A percentile compares a stretch with the other conserved stretches of the same genome.
These are phyloP conservation scores for Axea sp. DNA, from an alignment of 2,888 invertebrate genomes.

Conservation along the genomic window DNA sequence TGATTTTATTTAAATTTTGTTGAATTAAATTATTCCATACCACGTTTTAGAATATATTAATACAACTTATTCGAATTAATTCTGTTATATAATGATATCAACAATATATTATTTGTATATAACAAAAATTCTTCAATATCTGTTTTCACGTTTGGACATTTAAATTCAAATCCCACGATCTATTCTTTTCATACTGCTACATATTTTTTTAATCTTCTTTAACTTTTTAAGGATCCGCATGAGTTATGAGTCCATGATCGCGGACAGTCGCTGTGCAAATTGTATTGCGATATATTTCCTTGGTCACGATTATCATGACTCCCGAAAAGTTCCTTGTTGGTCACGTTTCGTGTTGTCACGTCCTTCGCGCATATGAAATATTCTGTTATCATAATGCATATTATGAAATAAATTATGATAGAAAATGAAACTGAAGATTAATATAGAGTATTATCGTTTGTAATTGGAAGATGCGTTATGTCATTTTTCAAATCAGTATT, in stretches of 20 bases:
- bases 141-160: too few species aligned
- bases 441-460: not conserved
- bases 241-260: slow-evolving; percentile 31
- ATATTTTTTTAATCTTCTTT: too few species aligned
- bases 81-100: too few species aligned
- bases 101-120: too few species aligned
- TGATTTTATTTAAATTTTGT: too few species aligned
- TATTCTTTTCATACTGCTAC: too few species aligned
- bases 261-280: slow-evolving; percentile 28
- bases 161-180: too few species aligned
- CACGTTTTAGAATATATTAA: too few species aligned
- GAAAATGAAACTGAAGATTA: slow-evolving; percentile 19
- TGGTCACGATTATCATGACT: slow-evolving; percentile 51
- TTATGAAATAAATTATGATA: slow-evolving; percentile 12
- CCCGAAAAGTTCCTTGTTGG: slow-evolving; percentile 39
- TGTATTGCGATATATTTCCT: slow-evolving; percentile 44
- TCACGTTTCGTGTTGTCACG: slow-evolving; percentile 47
- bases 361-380: slow-evolving; percentile 36
- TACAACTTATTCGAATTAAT: too few species aligned
- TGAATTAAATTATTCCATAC: too few species aligned
- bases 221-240: not conserved
- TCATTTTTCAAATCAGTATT: too few species aligned
- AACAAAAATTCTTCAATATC: too few species aligned
- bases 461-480: not conserved
- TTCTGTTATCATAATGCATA: slow-evolving; percentile 3